Evolutionary conservation across 2,888 invertebrate genomes (phyloP), one percentile per base, ranked within the genome.

Genomic region (Liopterus haemorrhoidalis): DNA sequence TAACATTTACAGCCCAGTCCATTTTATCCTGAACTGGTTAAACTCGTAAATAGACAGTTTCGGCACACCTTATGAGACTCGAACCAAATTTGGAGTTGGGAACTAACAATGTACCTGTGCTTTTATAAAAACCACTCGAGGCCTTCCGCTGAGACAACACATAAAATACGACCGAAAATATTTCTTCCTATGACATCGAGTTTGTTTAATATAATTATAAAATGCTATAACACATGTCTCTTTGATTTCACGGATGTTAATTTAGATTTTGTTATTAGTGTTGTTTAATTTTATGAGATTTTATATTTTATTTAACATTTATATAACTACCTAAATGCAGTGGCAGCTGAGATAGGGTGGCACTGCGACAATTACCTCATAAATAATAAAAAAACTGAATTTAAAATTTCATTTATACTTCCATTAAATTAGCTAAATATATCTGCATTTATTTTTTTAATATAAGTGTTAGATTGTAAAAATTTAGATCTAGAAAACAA

Each of bases 21-120:
- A 50, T 58, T 52, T 56, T 54, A 59, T 57, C 54, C 51, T 50
- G 54, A 59, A 59, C 59, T 57, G 59, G 59, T 59, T 56, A 51
- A 55, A 54, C 57, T 52, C 51, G 54, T 55, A 57, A 55, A 55
- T 54, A 51, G 52, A 48, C 46, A 46, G 45, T 43, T 49, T 49
- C 47, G 49, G 46, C 48, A 49, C 50, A 12, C n/a, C n/a, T 8
- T 22, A 25, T 25, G n/a, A 25, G 25, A 25, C n/a, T n/a, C n/a
- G 12, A 49, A 53, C 53, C 53, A 51, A 55, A 55, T 52, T 55
- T 55, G 50, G 55, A 11, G 25, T 12, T n/a, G n/a, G n/a, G n/a
- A 12, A 25, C n/a, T 25, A 25, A n/a, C n/a, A 25, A 25, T 25
- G n/a, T 25, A 25, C 25, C 12, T 25, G n/a, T 25, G 12, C 12